A percentile compares a stretch with the other conserved stretches of the same genome.
Conservation (phyloP, 2,797 vertebrate species). For the Amblyraja radiata region DNA sequence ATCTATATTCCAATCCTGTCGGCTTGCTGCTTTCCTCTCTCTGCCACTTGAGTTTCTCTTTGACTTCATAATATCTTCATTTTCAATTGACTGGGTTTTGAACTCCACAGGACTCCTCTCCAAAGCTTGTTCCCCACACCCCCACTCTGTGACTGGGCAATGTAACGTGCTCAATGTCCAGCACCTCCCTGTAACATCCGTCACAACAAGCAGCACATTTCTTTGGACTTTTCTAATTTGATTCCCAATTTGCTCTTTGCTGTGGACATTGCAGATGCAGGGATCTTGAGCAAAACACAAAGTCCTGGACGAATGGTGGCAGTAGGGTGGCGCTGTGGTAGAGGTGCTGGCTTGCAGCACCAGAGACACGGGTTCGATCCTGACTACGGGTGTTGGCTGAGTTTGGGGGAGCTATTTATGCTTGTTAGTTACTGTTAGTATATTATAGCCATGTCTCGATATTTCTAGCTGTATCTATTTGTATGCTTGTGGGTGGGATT, state of each 20-base stretch:
- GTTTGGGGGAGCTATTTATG: no score
- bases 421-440: no score
- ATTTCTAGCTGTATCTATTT: no score
- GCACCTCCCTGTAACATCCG: not conserved
- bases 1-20: not conserved
- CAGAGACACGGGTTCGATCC: no score
- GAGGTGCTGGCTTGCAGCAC: no score
- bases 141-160: not conserved
- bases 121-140: no score
- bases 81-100: not conserved
- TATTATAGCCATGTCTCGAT: no score
- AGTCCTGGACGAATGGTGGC: no score
- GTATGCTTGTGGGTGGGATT: no score
- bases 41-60: not conserved
- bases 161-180: not conserved
- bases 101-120: not conserved
- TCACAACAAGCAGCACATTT: not conserved
- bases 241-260: not conserved
- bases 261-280: not conserved
- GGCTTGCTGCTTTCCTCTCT: not conserved
- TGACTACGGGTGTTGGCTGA: no score
- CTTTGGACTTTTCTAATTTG: slow-evolving; percentile 12
- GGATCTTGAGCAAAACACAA: no score
- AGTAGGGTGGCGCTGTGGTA: no score
- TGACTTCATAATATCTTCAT: not conserved